A percentile compares a stretch with the other conserved stretches of the same genome.
Conservation (phyloP, 2,888 invertebrate genomes). For the Heliconius charithonia region DNA sequence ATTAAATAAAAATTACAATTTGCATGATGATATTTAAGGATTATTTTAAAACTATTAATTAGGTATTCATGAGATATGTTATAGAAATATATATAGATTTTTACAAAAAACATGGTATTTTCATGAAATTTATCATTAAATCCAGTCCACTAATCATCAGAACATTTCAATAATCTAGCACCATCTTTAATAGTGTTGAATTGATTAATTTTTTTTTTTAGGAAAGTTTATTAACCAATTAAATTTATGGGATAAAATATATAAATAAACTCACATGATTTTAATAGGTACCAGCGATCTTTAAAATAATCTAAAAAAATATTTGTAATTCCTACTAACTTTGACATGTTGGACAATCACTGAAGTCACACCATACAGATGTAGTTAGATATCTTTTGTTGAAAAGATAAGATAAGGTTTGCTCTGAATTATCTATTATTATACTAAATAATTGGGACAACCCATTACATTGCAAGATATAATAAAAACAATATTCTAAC, state of each 20-base stretch:
- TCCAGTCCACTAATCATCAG: too few species aligned
- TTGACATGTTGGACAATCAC: constrained; percentile 60
- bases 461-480: not conserved
- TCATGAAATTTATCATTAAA: not conserved
- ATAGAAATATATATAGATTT: not conserved
- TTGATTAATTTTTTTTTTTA: too few species aligned
- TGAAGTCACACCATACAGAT: constrained; percentile 23
- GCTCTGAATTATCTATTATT: constrained; percentile 2
- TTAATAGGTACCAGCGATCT: constrained; percentile 69
- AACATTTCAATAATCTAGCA: too few species aligned
- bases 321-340: constrained; percentile 56
- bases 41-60: too few species aligned
- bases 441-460: constrained; percentile 5
- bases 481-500: not conserved
- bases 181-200: too few species aligned
- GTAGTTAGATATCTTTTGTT: constrained; percentile 9
- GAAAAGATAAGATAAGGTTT: constrained; percentile 20
- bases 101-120: not conserved
- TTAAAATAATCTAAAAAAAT: constrained; percentile 60
- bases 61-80: too few species aligned
- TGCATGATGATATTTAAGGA: too few species aligned
- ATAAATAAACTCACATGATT: constrained; percentile 69
- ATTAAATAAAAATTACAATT: too few species aligned
- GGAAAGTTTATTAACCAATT: too few species aligned
- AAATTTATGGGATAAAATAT: not conserved